Evolutionary conservation across 1,140 invertebrate species (phyloP), one percentile per base, ranked within the genome.

Genomic region (Zaprionus nigranus): DNA sequence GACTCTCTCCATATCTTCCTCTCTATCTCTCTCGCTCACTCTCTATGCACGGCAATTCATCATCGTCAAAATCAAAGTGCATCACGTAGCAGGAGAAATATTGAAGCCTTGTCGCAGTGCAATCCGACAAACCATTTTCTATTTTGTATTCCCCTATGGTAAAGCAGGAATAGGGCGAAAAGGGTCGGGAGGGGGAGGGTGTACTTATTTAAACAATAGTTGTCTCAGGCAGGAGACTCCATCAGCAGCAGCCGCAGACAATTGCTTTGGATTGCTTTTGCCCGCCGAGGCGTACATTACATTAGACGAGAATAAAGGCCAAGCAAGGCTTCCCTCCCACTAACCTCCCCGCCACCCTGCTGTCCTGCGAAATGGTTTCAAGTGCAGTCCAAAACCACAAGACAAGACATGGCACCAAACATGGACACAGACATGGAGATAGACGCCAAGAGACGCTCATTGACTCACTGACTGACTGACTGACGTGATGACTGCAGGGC

Each of bases 201-300:
- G 40, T 51, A 65, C 54, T 66, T 75, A 78, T 79, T 82, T 82
- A 75, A 78, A 81, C 75, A 81, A 82, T 78, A 69, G 79, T 70
- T 40, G 54, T 75, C 51, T 67, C 56, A 57, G 59, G 20, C 76
- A 69, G 40, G 36, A 58, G 36, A 46, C 22, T 61, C 40, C 13
- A 43, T n/a, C 15, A 26, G 51, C 58, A 54, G 36, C 51, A 62
- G 58, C 78, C 62, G 53, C 75, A 78, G 70, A 72, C 81, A 82
- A 82, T 75, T 72, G 79, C 80, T 78, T 57, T 67, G 69, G 56
- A 78, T 74, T 81, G 73, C 74, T 65, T 64, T 78, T 73, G 68
- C 43, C 69, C 75, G 79, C 67, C 70, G 75, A 78, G 78, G 80
- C 80, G 80, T 80, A 71, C 65, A 81, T 80, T 81, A 74, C 80